Percentiles rank a stretch among this genome's conserved stretches.
These are phyloP conservation scores for Eulithis prunata DNA, from an alignment of 2,888 invertebrate genomes.

Conservation along the genomic window DNA sequence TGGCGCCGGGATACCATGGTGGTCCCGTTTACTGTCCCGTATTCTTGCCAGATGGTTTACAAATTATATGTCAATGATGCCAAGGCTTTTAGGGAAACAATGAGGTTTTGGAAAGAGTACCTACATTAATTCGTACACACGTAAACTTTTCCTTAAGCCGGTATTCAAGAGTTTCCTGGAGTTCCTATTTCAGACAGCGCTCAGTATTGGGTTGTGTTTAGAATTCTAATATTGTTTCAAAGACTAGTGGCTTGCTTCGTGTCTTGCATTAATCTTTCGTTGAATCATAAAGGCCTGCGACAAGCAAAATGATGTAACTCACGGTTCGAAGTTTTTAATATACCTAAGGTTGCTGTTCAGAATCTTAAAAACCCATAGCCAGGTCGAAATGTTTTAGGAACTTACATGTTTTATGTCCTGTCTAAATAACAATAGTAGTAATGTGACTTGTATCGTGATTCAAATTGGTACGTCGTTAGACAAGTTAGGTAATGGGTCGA, in stretches of 20 bases:
- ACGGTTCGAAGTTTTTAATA: conserved; percentile 10
- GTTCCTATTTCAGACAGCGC: not conserved
- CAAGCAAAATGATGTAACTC: conserved; percentile 34
- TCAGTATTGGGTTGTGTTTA: conserved; percentile 18
- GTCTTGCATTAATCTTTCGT: conserved; percentile 40
- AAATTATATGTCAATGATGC: too few relatives aligned
- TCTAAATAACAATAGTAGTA: not conserved
- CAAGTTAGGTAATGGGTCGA: too few relatives aligned
- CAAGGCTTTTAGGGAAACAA: too few relatives aligned
- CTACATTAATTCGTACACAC: too few relatives aligned
- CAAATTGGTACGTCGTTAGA: too few relatives aligned
- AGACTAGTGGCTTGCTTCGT: conserved; percentile 40
- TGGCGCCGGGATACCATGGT: conserved; percentile 13
- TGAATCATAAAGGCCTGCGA: conserved; percentile 32
- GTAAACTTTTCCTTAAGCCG: not conserved
- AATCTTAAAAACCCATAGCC: conserved; percentile 9
- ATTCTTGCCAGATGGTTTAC: not conserved
- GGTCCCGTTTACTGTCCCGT: not conserved
- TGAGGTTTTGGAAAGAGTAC: too few relatives aligned
- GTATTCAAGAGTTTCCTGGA: not conserved
- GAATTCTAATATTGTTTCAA: conserved; percentile 40
- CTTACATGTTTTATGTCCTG: not conserved
- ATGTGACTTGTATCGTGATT: not conserved
- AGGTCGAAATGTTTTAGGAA: not conserved
- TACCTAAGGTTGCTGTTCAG: not conserved